These are phyloP conservation scores for Zosterops pallidus DNA, from an alignment of 2,113 vertebrate species.

Conservation along the genomic window DNA sequence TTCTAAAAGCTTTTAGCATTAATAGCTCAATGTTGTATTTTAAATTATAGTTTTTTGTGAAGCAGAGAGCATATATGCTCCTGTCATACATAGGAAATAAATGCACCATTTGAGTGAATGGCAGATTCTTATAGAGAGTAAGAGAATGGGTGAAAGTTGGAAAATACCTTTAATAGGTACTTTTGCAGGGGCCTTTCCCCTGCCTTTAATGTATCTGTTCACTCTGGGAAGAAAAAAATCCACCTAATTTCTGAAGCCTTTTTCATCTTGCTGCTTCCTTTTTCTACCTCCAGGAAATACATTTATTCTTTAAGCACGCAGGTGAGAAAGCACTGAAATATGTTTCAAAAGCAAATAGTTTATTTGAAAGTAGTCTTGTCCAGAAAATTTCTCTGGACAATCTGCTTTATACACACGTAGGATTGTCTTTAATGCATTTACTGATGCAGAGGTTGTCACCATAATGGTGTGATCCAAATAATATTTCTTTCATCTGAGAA, in stretches of 20 bases:
- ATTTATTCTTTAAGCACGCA: not conserved
- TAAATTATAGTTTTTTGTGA: constrained; percentile 52
- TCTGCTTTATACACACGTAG: rapidly evolving
- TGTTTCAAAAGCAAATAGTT: not conserved
- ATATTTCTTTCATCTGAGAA: not conserved
- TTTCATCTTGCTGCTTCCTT: not conserved
- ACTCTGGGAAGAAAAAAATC: not conserved
- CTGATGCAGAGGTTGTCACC: not conserved
- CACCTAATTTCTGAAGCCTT: not conserved
- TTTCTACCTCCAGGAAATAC: not conserved
- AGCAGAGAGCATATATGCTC: constrained; percentile 11
- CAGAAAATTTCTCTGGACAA: not conserved
- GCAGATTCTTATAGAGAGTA: not conserved
- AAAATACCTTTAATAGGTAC: not conserved
- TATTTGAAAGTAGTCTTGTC: not conserved
- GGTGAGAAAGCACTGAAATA: not conserved
- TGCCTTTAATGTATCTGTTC: not conserved
- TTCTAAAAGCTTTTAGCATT: constrained; percentile 54
- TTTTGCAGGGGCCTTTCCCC: not conserved
- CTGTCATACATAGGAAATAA: constrained; percentile 40
- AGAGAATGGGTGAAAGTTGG: not conserved
- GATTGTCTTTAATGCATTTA: not conserved
- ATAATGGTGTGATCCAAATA: not conserved
- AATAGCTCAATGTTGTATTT: constrained; percentile 14
- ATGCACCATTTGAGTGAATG: not conserved